Evolutionary conservation across 2,113 vertebrate genomes (phyloP).

Genomic region (Etheostoma spectabile): DNA sequence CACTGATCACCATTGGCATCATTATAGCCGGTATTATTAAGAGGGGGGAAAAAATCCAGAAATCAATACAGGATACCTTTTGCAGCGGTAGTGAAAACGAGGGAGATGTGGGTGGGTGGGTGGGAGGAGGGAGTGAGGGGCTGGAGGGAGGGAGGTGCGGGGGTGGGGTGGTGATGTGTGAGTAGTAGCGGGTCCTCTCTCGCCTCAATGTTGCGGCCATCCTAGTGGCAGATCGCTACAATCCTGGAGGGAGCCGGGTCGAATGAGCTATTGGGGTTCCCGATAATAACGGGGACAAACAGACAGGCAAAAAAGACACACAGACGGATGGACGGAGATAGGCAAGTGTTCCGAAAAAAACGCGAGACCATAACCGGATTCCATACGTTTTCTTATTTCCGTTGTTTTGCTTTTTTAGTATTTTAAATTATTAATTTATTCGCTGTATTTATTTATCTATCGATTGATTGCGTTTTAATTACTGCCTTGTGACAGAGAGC

Average conservation of each 20-base stretch:
- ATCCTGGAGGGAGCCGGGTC: constrained; percentile 86
- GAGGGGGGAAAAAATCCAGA: constrained; percentile 60
- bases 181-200: constrained; percentile 85
- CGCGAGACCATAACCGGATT: constrained; percentile 69
- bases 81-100: constrained; percentile 84
- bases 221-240: constrained; percentile 86
- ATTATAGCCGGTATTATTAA: constrained; percentile 82
- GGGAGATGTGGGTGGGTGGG: constrained; percentile 55
- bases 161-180: constrained; percentile 82
- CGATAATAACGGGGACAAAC: constrained; percentile 81
- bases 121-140: constrained; percentile 16
- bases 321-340: constrained; percentile 86
- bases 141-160: constrained; percentile 53
- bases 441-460: constrained; percentile 75
- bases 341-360: constrained; percentile 84
- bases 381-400: constrained; percentile 44
- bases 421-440: constrained; percentile 62
- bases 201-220: constrained; percentile 87
- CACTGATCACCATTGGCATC: constrained; percentile 80
- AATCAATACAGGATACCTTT: constrained; percentile 86
- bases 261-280: constrained; percentile 85
- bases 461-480: constrained; percentile 90
- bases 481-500: constrained; percentile 83
- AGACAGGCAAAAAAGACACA: constrained; percentile 82
- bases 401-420: constrained; percentile 14